Evolutionary conservation across 2,797 vertebrate genomes (phyloP), one percentile per base, ranked within the genome.

Genomic region (Allobates femoralis): DNA sequence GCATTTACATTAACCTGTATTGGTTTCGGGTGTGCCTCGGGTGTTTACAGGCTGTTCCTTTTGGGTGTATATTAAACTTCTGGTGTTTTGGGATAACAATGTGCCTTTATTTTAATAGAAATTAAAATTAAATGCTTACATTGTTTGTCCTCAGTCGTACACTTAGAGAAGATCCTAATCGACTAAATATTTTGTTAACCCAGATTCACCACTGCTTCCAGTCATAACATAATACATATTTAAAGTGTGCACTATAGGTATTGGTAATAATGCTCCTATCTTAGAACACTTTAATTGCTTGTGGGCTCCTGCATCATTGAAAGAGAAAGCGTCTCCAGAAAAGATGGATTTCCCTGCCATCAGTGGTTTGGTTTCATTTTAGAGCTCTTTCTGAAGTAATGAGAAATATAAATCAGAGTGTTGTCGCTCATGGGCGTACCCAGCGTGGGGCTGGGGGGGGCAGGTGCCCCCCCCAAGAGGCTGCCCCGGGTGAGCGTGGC

Each of bases 301-400:
- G 16, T 56, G 75, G 51, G 28, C 28, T 78, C 51, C 34, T 78
- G 51, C 26, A 53, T 78, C 28, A 30, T 78, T 56, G 51, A 56
- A 78, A 32, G 30, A 46, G 37, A 46, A 26, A 26, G 14, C 6
- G 30, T 78, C 32, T 23, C 51, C 58, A 56, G 75, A 8, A 56
- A 10, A 77, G 10, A 78, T 56, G 34, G 75, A 78, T 30, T 78
- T 78, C 75, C 19, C 75, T 78, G 75, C 51, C 8, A 23, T 58
- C 19, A 78, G 75, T 71, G 34, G 14, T 41, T 71, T 71, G 32
- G 67, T 71, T 21, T 71, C 41, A 71, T 41, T 11, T 71, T n/a
- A 46, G 23, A 71, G 67, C 12, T 41, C 19, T 46, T 41, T 71
- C 19, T 23, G 7, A 71, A 71, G 41, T 71, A 71, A 71, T 71